A percentile compares a stretch with the other conserved stretches of the same genome.
phyloP scores from a whole-genome alignment of 2,888 invertebrate genomes.

The Augiades crinisus region DNA sequence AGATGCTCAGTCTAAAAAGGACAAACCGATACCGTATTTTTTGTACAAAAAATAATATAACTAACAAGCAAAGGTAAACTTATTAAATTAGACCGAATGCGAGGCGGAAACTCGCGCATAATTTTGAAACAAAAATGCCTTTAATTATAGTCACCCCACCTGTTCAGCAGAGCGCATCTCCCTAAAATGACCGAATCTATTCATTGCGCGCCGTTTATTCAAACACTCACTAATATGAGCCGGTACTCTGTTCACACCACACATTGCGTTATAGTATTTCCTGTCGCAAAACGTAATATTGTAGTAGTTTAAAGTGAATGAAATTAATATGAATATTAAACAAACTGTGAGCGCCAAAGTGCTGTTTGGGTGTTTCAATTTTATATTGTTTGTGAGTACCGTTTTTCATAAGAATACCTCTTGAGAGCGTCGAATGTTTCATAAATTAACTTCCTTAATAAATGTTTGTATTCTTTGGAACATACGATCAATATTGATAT shows the following conservation, averaged over 20 bases:
- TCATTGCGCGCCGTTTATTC: slow-evolving; percentile 57
- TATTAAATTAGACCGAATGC: slow-evolving; percentile 13
- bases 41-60: not conserved
- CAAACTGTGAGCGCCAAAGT: slow-evolving; percentile 82
- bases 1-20: too few relatives aligned
- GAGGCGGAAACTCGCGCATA: slow-evolving; percentile 55
- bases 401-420: too few relatives aligned
- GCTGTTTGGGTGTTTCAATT: slow-evolving; percentile 85
- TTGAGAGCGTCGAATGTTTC: too few relatives aligned
- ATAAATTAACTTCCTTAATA: too few relatives aligned
- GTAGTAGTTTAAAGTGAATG: slow-evolving; percentile 3
- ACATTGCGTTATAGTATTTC: slow-evolving; percentile 31
- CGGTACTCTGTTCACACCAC: slow-evolving; percentile 40
- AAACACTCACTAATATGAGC: slow-evolving; percentile 48
- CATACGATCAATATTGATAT: not conserved
- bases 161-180: slow-evolving; percentile 79
- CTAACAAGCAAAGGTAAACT: not conserved
- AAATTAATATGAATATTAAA: slow-evolving; percentile 54
- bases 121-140: slow-evolving; percentile 72
- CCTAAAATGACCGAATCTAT: slow-evolving; percentile 76
- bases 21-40: too few relatives aligned
- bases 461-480: too few relatives aligned
- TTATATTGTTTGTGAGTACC: slow-evolving; percentile 83
- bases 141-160: slow-evolving; percentile 82
- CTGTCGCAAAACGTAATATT: slow-evolving; percentile 27